Evolutionary conservation across 2,797 vertebrate species (phyloP), one percentile per base, ranked within the genome.

Genomic region (Sebastes minor): DNA sequence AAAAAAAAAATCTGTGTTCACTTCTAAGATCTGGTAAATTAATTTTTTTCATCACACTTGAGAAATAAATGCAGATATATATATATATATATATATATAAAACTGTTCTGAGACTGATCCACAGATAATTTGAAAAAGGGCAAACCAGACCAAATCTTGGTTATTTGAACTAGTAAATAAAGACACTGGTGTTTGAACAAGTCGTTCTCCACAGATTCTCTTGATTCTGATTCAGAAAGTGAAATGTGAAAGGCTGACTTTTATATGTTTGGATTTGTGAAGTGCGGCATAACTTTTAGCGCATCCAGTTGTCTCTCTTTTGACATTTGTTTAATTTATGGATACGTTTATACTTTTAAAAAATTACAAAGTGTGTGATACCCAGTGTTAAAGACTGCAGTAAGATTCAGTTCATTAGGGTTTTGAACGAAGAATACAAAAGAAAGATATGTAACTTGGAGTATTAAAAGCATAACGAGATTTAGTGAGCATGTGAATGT

Each of bases 1-100:
- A 83, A 86, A 88, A 88, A 46, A 82, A 86, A 85, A 89, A 85
- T 81, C 33, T 84, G 70, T 80, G 76, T 81, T 84, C 62, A 63
- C 68, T 82, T 85, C 70, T 79, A 80, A 88, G 79, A 81, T 85
- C 53, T 75, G n/a, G 22, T 80, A 85, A 86, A 82, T 79, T 83
- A 46, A 71, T 81, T 84, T 82, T 83, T 25, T 65, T 70, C 32
- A 78, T 80, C 67, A 74, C 53, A 73, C 61, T 68, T 71, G 55
- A 81, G 53, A 78, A 81, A 89, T 74, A 55, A 89, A 89, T 79
- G 70, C 65, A 79, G 23, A 70, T 64, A 64, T 42, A 67, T 32
- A 67, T 64, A 64, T 42, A 66, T 55, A 22, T 56, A 23, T 23
- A 6, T 23, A 56, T 13, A 56, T 23, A 23, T 6, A 46, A 46